These are phyloP conservation scores for Pristionchus entomophagus DNA, from an alignment of 2,888 invertebrate genomes.

Conservation along the genomic window DNA sequence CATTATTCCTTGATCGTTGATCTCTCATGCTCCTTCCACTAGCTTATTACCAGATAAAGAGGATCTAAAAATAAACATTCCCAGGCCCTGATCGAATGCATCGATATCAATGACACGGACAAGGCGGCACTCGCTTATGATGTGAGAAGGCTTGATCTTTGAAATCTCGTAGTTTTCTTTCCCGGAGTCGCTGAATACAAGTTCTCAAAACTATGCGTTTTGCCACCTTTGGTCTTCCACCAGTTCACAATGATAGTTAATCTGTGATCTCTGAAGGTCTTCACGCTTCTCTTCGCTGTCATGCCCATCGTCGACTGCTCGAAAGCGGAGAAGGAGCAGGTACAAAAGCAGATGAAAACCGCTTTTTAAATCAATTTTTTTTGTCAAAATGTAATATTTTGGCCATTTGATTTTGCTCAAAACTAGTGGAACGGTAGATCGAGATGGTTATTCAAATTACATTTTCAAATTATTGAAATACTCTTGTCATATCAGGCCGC, in stretches of 20 bases:
- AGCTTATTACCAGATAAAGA: background rate
- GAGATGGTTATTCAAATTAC: background rate
- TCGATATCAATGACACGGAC: constrained; percentile 60
- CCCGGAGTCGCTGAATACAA: no score
- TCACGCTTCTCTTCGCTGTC: constrained; percentile 50
- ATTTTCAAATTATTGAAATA: no score
- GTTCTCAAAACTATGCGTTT: no score
- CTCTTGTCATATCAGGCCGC: background rate
- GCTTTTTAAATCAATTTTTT: no score
- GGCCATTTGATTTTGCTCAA: background rate
- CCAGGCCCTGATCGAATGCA: constrained; percentile 54
- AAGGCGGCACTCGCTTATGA: constrained; percentile 41
- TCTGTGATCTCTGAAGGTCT: constrained; percentile 42
- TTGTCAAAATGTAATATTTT: background rate
- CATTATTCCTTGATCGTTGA: constrained; percentile 10
- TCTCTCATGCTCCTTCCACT: no score
- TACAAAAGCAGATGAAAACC: background rate
- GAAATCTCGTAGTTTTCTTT: background rate
- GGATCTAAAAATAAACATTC: background rate
- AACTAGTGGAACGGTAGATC: background rate
- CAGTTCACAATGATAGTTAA: no score
- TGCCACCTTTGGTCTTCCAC: no score
- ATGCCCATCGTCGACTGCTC: constrained; percentile 52
- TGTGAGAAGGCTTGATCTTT: constrained; percentile 26
- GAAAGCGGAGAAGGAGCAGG: background rate